Percentiles rank a stretch among this genome's conserved stretches.
Conservation (phyloP, 2,888 invertebrate genomes). For the Axea sp. region DNA sequence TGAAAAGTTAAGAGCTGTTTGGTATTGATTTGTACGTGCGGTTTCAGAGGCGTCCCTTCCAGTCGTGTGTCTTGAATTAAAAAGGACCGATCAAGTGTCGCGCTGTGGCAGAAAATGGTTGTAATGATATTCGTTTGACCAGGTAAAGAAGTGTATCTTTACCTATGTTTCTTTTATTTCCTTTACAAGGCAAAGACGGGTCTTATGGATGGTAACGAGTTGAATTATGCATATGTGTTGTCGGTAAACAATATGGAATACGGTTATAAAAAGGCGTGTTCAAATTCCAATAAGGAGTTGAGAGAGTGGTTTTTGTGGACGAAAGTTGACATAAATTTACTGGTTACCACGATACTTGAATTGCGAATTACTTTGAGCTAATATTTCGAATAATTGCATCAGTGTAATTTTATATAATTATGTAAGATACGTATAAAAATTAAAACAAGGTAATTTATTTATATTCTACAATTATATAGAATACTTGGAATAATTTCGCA, state of each 20-base stretch:
- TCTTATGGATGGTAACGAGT: conserved; percentile 54
- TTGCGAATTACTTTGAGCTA: conserved; percentile 17
- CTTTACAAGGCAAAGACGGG: conserved; percentile 32
- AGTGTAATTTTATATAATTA: too few species aligned
- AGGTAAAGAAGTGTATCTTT: conserved; percentile 36
- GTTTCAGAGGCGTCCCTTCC: too few species aligned
- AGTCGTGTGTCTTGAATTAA: too few species aligned
- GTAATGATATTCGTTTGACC: conserved; percentile 51
- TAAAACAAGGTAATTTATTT: too few species aligned
- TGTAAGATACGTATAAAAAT: too few species aligned
- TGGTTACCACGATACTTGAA: conserved; percentile 8
- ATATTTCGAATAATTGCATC: conserved; percentile 7
- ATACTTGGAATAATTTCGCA: too few species aligned
- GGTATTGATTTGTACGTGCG: conserved; percentile 15
- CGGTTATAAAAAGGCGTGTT: conserved; percentile 44
- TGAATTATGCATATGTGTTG: conserved; percentile 53
- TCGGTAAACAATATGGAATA: conserved; percentile 53
- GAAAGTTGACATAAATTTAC: conserved; percentile 33
- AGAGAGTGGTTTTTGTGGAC: conserved; percentile 36
- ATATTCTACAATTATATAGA: too few species aligned
- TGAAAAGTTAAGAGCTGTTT: not conserved
- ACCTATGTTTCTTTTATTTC: conserved; percentile 47
- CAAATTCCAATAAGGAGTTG: conserved; percentile 18
- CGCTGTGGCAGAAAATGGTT: conserved; percentile 36
- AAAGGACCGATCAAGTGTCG: conserved; percentile 47